A percentile compares a stretch with the other conserved stretches of the same genome.
phyloP scores from a whole-genome alignment of 2,888 invertebrate genomes.

The Pyrochroa serraticornis region DNA sequence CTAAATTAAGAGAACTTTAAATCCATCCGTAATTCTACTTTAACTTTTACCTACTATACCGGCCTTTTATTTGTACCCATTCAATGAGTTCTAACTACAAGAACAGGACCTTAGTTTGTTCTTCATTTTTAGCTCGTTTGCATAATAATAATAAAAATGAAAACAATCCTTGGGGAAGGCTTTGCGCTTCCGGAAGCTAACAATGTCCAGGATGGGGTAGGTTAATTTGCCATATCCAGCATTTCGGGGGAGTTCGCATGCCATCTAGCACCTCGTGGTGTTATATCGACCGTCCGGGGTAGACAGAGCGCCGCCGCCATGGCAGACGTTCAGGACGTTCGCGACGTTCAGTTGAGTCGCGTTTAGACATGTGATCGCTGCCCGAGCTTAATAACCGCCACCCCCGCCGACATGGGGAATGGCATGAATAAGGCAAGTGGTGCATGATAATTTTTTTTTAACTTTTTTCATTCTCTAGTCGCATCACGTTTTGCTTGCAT shows the following conservation, averaged over 20 bases:
- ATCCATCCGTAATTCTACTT: too few relatives aligned
- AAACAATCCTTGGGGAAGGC: too few relatives aligned
- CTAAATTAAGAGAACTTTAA: too few relatives aligned
- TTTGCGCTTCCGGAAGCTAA: too few relatives aligned
- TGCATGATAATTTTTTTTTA: neutral
- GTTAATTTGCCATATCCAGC: slow-evolving; percentile 25
- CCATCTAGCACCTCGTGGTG: slow-evolving; percentile 49
- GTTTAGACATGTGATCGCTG: slow-evolving; percentile 49
- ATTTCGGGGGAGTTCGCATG: slow-evolving; percentile 37
- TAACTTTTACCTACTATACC: too few relatives aligned
- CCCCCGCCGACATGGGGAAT: slow-evolving; percentile 71
- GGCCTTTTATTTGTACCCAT: too few relatives aligned
- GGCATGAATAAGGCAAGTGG: slow-evolving; percentile 86
- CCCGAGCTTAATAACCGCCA: slow-evolving; percentile 29
- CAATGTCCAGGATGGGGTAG: slow-evolving; percentile 11
- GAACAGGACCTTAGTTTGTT: too few relatives aligned
- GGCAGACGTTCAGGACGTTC: slow-evolving; percentile 27
- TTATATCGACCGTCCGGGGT: slow-evolving; percentile 49
- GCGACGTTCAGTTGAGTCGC: slow-evolving; percentile 38
- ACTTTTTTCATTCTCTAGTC: neutral
- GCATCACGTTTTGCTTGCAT: too few relatives aligned
- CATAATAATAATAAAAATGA: too few relatives aligned
- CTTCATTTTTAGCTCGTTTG: too few relatives aligned
- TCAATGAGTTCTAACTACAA: too few relatives aligned
- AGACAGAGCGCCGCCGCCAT: slow-evolving; percentile 50